Conservation (phyloP, 2,888 invertebrate species). For the Harmothoe impar region DNA sequence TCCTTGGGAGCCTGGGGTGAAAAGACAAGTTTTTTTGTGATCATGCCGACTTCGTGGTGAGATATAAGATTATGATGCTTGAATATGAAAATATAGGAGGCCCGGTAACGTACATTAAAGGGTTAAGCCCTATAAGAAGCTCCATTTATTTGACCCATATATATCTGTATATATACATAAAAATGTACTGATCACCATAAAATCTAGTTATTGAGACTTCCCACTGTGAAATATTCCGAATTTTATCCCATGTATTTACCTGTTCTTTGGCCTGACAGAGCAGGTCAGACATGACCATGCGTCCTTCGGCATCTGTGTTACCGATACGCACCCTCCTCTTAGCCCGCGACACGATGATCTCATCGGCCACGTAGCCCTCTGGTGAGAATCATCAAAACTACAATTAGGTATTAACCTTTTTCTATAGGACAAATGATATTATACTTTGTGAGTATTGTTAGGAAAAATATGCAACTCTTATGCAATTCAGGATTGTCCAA, state of each 20-base stretch:
- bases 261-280: slow-evolving; percentile 88
- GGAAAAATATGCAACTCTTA: too few relatives aligned
- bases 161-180: too few relatives aligned
- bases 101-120: too few relatives aligned
- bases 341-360: slow-evolving; percentile 92
- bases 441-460: not conserved
- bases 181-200: too few relatives aligned
- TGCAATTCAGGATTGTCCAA: too few relatives aligned
- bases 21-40: not conserved
- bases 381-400: slow-evolving; percentile 41
- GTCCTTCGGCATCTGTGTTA: slow-evolving; percentile 97
- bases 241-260: slow-evolving; percentile 73
- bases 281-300: slow-evolving; percentile 96
- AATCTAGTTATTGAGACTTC: too few relatives aligned
- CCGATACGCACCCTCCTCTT: slow-evolving; percentile 93
- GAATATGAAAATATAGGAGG: too few relatives aligned
- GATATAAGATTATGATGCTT: too few relatives aligned
- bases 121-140: too few relatives aligned
- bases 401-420: not conserved
- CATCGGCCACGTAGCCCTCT: slow-evolving; percentile 94
- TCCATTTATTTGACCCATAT: too few relatives aligned
- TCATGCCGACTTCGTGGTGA: not conserved
- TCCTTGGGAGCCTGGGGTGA: slow-evolving; percentile 86
- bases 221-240: too few relatives aligned
- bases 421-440: not conserved